Conservation (phyloP, 1,140 invertebrate genomes). For the Lasioglossum albipes region DNA sequence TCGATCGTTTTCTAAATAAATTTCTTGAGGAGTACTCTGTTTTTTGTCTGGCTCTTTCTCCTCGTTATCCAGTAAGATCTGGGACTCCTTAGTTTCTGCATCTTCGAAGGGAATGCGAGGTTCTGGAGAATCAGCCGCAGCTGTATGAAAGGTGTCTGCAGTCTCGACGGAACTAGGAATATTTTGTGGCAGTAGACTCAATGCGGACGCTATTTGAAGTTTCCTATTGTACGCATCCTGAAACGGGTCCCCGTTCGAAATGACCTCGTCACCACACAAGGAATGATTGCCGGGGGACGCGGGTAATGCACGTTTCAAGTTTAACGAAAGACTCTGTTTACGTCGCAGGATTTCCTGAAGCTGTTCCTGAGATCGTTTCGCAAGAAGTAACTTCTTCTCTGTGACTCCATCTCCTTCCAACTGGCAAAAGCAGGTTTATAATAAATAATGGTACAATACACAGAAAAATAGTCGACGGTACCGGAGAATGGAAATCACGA, state of each 20-base stretch:
- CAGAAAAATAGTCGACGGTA: not conserved
- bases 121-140: constrained; percentile 77
- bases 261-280: constrained; percentile 67
- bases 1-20: not conserved
- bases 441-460: not conserved
- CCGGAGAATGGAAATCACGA: too few species aligned
- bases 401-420: constrained; percentile 69
- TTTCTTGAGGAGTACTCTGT: not conserved
- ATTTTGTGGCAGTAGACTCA: constrained; percentile 71
- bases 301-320: constrained; percentile 73
- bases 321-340: constrained; percentile 77
- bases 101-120: constrained; percentile 59
- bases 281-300: constrained; percentile 67
- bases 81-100: not conserved
- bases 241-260: constrained; percentile 67
- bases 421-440: constrained; percentile 46
- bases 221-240: constrained; percentile 72
- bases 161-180: constrained; percentile 79
- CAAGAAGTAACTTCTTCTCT: constrained; percentile 77
- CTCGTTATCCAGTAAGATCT: not conserved
- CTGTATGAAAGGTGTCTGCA: constrained; percentile 88
- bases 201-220: constrained; percentile 71
- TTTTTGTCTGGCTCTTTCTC: not conserved
- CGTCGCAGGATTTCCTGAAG: constrained; percentile 76
- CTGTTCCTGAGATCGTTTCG: constrained; percentile 80